Evolutionary conservation across 2,797 vertebrate species (phyloP).

Genomic region (Leptoclinus maculatus): DNA sequence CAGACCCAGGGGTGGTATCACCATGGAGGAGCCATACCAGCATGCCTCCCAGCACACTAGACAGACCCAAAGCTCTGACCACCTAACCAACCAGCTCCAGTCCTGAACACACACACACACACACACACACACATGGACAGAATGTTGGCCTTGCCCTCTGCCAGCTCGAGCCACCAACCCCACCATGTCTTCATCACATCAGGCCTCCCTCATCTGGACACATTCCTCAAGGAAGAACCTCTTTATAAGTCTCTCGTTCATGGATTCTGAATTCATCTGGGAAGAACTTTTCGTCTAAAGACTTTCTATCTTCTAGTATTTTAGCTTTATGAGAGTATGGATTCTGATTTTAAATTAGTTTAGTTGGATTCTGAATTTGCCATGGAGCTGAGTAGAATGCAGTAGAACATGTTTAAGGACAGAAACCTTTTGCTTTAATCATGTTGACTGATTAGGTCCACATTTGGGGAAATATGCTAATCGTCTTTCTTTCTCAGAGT

Average conservation of each 20-base stretch:
- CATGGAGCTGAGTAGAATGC: conserved; percentile 6
- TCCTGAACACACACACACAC: conserved; percentile 20
- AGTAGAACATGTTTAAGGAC: neutral
- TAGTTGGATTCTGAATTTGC: neutral
- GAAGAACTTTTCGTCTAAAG: neutral
- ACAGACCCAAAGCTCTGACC: neutral
- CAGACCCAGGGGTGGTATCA: conserved; percentile 19
- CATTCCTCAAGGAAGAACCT: neutral
- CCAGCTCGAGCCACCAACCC: conserved; percentile 13
- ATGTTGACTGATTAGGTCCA: neutral
- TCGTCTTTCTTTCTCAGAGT: neutral
- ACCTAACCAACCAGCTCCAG: conserved; percentile 12
- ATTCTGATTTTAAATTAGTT: neutral
- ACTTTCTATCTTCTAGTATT: conserved; percentile 2
- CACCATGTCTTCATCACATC: conserved; percentile 10
- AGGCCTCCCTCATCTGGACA: conserved; percentile 17
- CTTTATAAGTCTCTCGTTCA: neutral
- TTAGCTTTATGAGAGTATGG: conserved; percentile 1
- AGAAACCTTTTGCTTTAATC: neutral
- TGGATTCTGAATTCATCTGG: conserved; percentile 16
- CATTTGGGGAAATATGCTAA: neutral
- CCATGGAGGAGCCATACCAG: conserved; percentile 55
- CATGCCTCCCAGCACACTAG: conserved; percentile 66
- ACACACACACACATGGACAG: conserved; percentile 11
- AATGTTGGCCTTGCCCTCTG: conserved; percentile 24